phyloP scores from a whole-genome alignment of 1,140 invertebrate species.

The Magallana gigas region DNA sequence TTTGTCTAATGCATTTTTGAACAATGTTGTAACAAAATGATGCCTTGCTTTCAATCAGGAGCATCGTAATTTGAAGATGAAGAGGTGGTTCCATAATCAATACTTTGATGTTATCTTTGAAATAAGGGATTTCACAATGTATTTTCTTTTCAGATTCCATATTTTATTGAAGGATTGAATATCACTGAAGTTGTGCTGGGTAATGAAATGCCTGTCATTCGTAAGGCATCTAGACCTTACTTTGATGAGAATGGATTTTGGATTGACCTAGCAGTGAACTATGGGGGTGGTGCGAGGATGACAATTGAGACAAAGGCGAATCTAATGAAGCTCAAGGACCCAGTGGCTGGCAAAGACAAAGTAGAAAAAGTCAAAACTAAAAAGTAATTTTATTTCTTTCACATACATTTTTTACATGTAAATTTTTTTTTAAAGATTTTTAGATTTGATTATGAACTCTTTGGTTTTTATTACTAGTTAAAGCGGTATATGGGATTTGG shows the following conservation, averaged over 20 bases:
- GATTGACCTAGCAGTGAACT: slow-evolving; percentile 94
- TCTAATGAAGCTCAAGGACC: slow-evolving; percentile 86
- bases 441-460: too few relatives aligned
- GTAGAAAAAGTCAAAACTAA: slow-evolving; percentile 29
- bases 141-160: slow-evolving; percentile 84
- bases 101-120: too few relatives aligned
- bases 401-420: too few relatives aligned
- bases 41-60: too few relatives aligned
- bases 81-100: too few relatives aligned
- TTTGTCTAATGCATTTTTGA: background rate
- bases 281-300: slow-evolving; percentile 92
- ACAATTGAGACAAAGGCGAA: slow-evolving; percentile 97
- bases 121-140: too few relatives aligned
- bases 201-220: slow-evolving; percentile 87
- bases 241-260: slow-evolving; percentile 94
- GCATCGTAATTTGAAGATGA: too few relatives aligned
- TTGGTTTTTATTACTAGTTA: too few relatives aligned
- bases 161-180: slow-evolving; percentile 91
- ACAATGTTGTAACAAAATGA: too few relatives aligned
- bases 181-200: slow-evolving; percentile 90
- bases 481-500: too few relatives aligned
- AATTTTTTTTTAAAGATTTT: too few relatives aligned
- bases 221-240: slow-evolving; percentile 86
- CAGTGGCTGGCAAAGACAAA: background rate
- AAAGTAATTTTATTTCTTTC: background rate